Base-by-base conservation (phyloP, 2,797 vertebrate genomes). In the Trachops cirrhosus region DNA sequence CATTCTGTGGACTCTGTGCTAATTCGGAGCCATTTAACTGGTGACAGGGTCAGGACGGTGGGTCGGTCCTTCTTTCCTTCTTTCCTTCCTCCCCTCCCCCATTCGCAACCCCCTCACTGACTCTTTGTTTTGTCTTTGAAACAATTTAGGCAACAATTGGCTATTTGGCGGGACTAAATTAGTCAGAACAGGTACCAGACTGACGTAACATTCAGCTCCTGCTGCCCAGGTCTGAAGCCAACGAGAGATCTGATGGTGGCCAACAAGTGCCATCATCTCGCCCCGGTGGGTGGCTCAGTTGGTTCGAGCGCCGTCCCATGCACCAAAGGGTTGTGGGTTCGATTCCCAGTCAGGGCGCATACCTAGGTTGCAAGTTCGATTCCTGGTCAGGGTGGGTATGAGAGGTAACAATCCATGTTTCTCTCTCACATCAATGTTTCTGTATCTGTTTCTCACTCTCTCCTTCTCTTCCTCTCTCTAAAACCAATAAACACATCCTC, bases 161-260 rank as follows among this genome's bases (percentile, higher is more conserved):
- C 46, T 70, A 37, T 83, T 34, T 79, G 87, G 62, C 34, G 71
- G 86, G 71, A 54, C 32, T 48, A 54, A 82, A 80, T 93, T 79
- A 73, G 94, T 68, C 22, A 48, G 92, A 75, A 92, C 89, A 97
- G 94, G 50, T 88, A 92, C 88, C 74, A 37, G 62, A 41, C 1
- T 90, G 95, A 96, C 95, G 82, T 84, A 90, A 74, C 73, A 89
- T 59, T 93, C 78, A 82, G 52, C 90, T 50, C 80, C 94, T 83
- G 62, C 77, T 84, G 62, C 83, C 80, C 2, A 14, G 62, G 90
- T 74, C 85, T 50, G 46, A 11, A 86, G 88, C 62, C 70, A 85
- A 62, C 32, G 83, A 57, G 93, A 87, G 84, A 75, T 52, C 32
- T 46, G 82, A 57, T 4, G 37, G 67, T 14, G 44, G 59, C 89